Conservation (phyloP, 1,140 invertebrate species). For the Drosophila sturtevanti region DNA sequence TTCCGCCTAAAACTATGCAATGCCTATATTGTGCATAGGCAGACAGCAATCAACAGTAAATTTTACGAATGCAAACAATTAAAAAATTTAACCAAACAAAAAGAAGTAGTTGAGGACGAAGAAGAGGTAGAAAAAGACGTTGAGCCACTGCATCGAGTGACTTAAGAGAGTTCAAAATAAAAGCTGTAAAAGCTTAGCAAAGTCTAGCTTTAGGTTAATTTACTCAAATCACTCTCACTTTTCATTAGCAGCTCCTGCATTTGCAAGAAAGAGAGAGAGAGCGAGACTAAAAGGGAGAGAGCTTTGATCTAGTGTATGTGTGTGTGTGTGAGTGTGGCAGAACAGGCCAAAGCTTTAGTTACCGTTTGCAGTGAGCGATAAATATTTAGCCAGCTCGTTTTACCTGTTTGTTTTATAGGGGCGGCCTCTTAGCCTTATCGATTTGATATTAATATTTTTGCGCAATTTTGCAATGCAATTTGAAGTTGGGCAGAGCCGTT, state of each 20-base stretch:
- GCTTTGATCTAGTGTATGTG: constrained; percentile 21
- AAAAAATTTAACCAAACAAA: constrained; percentile 57
- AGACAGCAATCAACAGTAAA: constrained; percentile 40
- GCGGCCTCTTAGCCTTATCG: constrained; percentile 66
- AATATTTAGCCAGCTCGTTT: constrained; percentile 58
- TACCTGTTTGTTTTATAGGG: constrained; percentile 64
- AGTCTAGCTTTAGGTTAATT: constrained; percentile 9
- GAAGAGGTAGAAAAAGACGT: neutral
- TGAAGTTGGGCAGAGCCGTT: constrained; percentile 29
- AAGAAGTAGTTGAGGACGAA: neutral
- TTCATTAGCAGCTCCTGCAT: constrained; percentile 21
- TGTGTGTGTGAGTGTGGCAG: no score
- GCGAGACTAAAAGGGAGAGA: constrained; percentile 2
- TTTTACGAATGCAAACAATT: constrained; percentile 69
- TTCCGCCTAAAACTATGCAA: constrained; percentile 71
- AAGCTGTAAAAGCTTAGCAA: constrained; percentile 24
- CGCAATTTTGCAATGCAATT: constrained; percentile 61
- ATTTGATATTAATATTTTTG: constrained; percentile 72
- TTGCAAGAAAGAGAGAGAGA: constrained; percentile 5
- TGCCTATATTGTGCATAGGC: neutral
- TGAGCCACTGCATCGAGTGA: neutral
- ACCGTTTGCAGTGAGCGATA: constrained; percentile 58
- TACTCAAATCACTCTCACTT: constrained; percentile 63
- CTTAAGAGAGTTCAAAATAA: constrained; percentile 36
- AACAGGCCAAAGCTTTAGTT: constrained; percentile 68